These are phyloP conservation scores for Meriones psammophilus DNA, from an alignment of 2,797 vertebrate genomes.

Conservation along the genomic window DNA sequence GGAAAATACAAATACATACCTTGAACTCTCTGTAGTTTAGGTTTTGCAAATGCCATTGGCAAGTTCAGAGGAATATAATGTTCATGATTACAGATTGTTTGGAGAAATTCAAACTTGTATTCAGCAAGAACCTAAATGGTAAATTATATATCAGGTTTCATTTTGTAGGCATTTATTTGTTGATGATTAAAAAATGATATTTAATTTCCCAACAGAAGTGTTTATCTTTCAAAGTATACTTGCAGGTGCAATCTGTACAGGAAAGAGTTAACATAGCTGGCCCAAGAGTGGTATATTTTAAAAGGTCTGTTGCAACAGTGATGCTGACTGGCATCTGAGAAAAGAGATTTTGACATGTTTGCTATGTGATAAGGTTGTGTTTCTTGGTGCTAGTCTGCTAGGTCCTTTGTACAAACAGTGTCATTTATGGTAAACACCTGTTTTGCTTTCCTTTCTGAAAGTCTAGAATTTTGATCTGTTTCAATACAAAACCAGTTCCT, in stretches of 20 bases:
- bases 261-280: constrained; percentile 14
- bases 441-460: constrained; percentile 44
- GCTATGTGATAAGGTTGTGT: constrained; percentile 18
- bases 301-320: background rate
- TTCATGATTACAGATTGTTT: constrained; percentile 96
- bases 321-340: constrained; percentile 43
- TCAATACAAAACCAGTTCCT: background rate
- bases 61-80: constrained; percentile 98
- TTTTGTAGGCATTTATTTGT: background rate
- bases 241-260: background rate
- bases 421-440: constrained; percentile 53
- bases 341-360: constrained; percentile 45
- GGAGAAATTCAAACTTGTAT: constrained; percentile 98
- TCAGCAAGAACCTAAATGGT: constrained; percentile 93
- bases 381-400: constrained; percentile 9
- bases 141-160: background rate
- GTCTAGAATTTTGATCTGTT: constrained; percentile 31
- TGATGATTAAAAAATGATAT: background rate
- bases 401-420: constrained; percentile 42
- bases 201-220: constrained; percentile 9
- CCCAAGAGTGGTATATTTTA: background rate
- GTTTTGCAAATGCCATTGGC: constrained; percentile 97
- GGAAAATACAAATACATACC: constrained; percentile 88
- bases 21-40: constrained; percentile 96
- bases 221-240: background rate